These are phyloP conservation scores for Campoletis raptor DNA, from an alignment of 2,888 invertebrate genomes.

Conservation along the genomic window DNA sequence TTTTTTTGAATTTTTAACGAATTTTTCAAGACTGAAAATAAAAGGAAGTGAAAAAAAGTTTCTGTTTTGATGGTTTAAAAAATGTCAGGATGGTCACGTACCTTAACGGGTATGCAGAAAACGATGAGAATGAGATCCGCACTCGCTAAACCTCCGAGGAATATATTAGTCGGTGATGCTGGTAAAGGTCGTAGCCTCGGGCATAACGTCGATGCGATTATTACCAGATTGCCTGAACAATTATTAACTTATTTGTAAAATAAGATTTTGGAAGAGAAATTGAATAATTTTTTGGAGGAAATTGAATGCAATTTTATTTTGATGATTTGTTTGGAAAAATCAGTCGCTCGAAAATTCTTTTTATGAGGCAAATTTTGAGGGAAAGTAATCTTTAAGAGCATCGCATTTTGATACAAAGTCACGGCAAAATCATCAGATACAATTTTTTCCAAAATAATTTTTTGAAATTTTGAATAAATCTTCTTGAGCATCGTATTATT, in stretches of 20 bases:
- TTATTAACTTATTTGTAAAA: neutral
- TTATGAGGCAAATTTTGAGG: neutral
- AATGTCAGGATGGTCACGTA: conserved; percentile 79
- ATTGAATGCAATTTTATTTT: neutral
- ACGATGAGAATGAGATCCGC: conserved; percentile 90
- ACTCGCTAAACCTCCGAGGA: conserved; percentile 89
- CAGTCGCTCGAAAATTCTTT: neutral
- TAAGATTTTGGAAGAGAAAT: neutral
- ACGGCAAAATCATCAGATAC: too few relatives aligned
- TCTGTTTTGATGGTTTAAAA: neutral
- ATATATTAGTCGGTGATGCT: conserved; percentile 87
- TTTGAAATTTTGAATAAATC: too few relatives aligned
- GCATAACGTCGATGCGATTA: conserved; percentile 86
- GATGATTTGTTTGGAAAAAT: neutral
- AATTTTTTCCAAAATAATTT: too few relatives aligned
- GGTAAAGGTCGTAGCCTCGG: conserved; percentile 81
- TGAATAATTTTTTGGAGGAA: neutral
- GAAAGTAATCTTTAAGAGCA: neutral
- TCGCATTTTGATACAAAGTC: too few relatives aligned
- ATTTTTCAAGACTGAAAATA: too few relatives aligned
- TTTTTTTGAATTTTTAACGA: too few relatives aligned
- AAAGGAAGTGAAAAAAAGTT: too few relatives aligned
- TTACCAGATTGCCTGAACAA: conserved; percentile 84
- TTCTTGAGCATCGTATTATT: too few relatives aligned
- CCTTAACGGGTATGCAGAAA: conserved; percentile 91